Evolutionary conservation across 1,140 invertebrate species (phyloP).

Genomic region (Drosophila subpulchrella): DNA sequence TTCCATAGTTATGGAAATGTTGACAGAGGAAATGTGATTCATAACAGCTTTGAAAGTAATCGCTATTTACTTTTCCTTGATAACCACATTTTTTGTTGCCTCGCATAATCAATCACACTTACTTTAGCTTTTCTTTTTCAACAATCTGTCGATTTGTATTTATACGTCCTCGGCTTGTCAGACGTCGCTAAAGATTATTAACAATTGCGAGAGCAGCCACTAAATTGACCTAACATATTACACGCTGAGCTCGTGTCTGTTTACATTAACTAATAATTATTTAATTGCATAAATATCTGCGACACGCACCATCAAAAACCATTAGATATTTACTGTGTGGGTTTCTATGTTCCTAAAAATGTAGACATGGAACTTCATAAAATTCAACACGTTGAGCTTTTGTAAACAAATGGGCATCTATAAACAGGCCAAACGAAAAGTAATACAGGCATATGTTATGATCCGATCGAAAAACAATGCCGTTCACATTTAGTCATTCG

Average conservation of each 20-base stretch:
- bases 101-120: constrained; percentile 25
- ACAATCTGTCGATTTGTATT: constrained; percentile 45
- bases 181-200: constrained; percentile 68
- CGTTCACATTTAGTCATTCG: constrained; percentile 48
- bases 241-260: constrained; percentile 44
- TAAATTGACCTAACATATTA: constrained; percentile 59
- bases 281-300: constrained; percentile 76
- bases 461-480: constrained; percentile 54
- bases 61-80: constrained; percentile 10
- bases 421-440: constrained; percentile 36
- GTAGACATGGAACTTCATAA: constrained; percentile 61
- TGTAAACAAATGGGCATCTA: constrained; percentile 61
- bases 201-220: constrained; percentile 49
- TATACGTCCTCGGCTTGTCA: constrained; percentile 60
- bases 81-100: background rate
- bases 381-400: constrained; percentile 62
- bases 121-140: constrained; percentile 11
- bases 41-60: constrained; percentile 10
- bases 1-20: constrained; percentile 23
- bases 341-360: constrained; percentile 37
- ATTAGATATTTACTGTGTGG: constrained; percentile 15
- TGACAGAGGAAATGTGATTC: constrained; percentile 24
- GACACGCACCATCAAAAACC: constrained; percentile 54
- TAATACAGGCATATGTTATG: constrained; percentile 38
- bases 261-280: constrained; percentile 72